These are phyloP conservation scores for Corythucha ciliata DNA, from an alignment of 2,888 invertebrate genomes.

Conservation along the genomic window DNA sequence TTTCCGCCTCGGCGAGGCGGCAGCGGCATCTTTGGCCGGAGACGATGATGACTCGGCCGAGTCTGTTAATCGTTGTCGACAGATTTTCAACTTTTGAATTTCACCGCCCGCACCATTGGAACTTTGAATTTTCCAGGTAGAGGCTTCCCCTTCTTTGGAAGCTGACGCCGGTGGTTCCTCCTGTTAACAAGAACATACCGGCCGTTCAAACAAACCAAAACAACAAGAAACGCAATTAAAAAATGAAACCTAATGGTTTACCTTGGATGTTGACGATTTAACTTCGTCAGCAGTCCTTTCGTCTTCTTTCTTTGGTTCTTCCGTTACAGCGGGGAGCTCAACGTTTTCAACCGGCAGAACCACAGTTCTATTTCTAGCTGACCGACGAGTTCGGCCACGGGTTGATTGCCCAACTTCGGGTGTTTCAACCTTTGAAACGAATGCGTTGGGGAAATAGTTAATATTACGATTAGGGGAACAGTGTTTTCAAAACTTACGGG, in stretches of 20 bases:
- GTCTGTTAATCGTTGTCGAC: slow-evolving; percentile 34
- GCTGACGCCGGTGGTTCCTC: background rate
- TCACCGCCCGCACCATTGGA: slow-evolving; percentile 40
- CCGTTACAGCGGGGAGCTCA: too few species aligned
- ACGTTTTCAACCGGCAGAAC: too few species aligned
- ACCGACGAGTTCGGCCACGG: too few species aligned
- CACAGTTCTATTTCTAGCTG: too few species aligned
- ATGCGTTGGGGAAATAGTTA: too few species aligned
- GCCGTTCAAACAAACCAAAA: too few species aligned
- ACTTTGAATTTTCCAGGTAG: slow-evolving; percentile 45
- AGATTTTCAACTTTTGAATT: slow-evolving; percentile 37
- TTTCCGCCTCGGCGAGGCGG: slow-evolving; percentile 29
- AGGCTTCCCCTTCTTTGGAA: slow-evolving; percentile 35
- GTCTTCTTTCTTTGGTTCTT: too few species aligned
- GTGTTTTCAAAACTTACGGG: too few species aligned
- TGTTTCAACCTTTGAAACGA: too few species aligned
- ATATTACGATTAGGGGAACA: too few species aligned
- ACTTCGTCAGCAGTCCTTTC: slow-evolving; percentile 4
- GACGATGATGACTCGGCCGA: slow-evolving; percentile 31
- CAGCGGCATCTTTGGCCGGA: slow-evolving; percentile 28
- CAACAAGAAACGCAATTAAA: background rate
- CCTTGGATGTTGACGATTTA: background rate
- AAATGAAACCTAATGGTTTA: background rate
- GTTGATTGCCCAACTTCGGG: too few species aligned
- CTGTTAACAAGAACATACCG: background rate